phyloP scores from a whole-genome alignment of 2,888 invertebrate species.

The Drosophila multiciliata region DNA sequence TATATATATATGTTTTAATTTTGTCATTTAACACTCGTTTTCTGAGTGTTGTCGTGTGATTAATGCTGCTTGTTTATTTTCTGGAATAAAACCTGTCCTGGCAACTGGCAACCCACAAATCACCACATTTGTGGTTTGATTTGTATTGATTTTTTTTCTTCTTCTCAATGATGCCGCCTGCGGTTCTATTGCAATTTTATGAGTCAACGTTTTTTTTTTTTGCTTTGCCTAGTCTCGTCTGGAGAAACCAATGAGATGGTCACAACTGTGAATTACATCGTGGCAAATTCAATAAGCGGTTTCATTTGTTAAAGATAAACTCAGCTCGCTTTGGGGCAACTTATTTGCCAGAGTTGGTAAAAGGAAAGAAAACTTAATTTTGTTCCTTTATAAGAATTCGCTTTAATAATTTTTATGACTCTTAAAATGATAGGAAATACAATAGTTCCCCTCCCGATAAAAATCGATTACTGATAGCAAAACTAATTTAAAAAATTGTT shows the following conservation, averaged over 20 bases:
- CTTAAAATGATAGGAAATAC: neutral
- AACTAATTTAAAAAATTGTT: neutral
- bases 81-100: neutral
- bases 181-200: neutral
- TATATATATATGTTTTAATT: neutral
- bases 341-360: neutral
- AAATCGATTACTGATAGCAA: neutral
- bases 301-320: neutral
- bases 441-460: neutral
- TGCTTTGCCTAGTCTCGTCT: neutral
- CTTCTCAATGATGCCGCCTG: neutral
- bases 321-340: neutral
- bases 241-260: neutral
- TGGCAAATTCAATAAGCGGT: neutral
- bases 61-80: neutral
- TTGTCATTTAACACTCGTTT: neutral
- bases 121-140: neutral
- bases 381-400: neutral
- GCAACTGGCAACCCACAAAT: neutral
- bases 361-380: neutral
- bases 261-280: neutral
- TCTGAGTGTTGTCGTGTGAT: neutral
- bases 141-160: slow-evolving; percentile 1
- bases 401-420: neutral
- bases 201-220: neutral